Evolutionary conservation across 1,140 invertebrate genomes (phyloP), one percentile per base, ranked within the genome.

Genomic region (Arctopsyche grandis): DNA sequence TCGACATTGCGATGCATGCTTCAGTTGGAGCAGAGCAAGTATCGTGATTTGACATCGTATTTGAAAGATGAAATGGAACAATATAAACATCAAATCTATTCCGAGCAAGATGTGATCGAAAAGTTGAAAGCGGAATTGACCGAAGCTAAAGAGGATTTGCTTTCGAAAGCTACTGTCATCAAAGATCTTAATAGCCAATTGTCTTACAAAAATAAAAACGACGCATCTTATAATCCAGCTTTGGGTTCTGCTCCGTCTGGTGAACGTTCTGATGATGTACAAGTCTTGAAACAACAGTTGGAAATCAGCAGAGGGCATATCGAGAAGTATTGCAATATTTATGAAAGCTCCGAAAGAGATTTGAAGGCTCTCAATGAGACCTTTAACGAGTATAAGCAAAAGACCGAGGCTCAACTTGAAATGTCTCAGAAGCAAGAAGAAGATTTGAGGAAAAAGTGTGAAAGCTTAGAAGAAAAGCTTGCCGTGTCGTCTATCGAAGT

Each of bases 301-400:
- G 89, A 90, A 79, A 86, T 90, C 29, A 85, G 91, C 0, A 91
- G 91, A 75, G 88, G 92, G 71, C 92, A 93, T 81, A 88, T 89
- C n/a, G 90, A 94, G 78, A 93, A 96, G 81, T 95, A 94, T 85
- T 93, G 91, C 78, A 91, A 92, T 75, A 92, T 96, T 77, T 91
- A 94, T 0, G 91, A 93, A 79, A 90, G 89, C 60, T 87, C 94
- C 0, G 95, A 97, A 84, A 87, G 90, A 56, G 93, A 93, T 83
- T 86, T 96, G 69, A 91, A 91, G 76, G 91, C 94, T 82, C 84
- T 93, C 16, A 89, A 91, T 24, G 87, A 90, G 69, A 87, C 91
- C 73, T 90, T 90, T 74, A 86, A 90, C n/a, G 87, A 88, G 38
- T 89, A 89, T 75, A 91, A 91, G 75, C 86, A 90, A 79, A 89